A percentile compares a stretch with the other conserved stretches of the same genome.
Evolutionary conservation across 1,140 invertebrate species (phyloP).

Genomic region (Pteromalus puparum): DNA sequence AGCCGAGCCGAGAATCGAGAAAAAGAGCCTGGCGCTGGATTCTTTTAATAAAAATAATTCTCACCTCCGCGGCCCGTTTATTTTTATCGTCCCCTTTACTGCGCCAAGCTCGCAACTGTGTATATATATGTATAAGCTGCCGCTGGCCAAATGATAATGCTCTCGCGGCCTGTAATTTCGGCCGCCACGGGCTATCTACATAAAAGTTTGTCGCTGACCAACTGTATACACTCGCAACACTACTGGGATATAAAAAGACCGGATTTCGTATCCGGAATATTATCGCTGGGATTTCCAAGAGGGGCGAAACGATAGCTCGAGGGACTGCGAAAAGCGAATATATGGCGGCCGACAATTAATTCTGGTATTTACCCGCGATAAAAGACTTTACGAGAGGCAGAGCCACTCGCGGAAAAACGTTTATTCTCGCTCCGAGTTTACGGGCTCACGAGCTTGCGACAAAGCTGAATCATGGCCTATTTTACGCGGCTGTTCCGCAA

Average conservation of each 20-base stretch:
- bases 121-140: not conserved
- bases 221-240: too few species aligned
- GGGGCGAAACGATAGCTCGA: not conserved
- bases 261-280: too few species aligned
- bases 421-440: not conserved
- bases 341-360: not conserved
- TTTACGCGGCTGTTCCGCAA: too few species aligned
- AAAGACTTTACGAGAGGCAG: constrained; percentile 5
- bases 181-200: constrained; percentile 18
- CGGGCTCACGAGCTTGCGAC: not conserved
- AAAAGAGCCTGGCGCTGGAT: constrained; percentile 17
- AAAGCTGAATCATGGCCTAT: not conserved
- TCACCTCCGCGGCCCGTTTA: not conserved
- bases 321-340: not conserved
- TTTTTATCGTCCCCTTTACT: not conserved
- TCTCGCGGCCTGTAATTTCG: constrained; percentile 16
- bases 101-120: not conserved
- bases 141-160: constrained; percentile 45
- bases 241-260: not conserved
- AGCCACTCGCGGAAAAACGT: too few species aligned
- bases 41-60: constrained; percentile 43
- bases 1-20: not conserved
- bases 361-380: not conserved
- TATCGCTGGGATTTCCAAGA: too few species aligned
- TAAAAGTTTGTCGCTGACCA: constrained; percentile 45